Conservation (phyloP, 2,797 vertebrate species). For the Pygocentrus nattereri region DNA sequence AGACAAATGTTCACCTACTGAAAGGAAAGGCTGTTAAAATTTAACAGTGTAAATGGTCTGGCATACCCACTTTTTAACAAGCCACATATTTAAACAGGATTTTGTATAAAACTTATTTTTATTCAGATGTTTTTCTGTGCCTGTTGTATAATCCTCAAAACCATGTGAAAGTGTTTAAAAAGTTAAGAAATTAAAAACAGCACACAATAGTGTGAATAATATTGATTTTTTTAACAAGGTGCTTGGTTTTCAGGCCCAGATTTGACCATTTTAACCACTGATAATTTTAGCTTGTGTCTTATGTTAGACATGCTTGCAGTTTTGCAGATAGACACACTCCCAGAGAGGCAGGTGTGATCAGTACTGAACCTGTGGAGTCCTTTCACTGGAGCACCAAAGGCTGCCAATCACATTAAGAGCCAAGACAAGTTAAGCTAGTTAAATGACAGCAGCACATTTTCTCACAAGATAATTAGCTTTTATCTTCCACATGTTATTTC, state of each 20-base stretch:
- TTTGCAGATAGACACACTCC: constrained; percentile 1
- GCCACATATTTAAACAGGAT: constrained; percentile 38
- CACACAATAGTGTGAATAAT: background rate
- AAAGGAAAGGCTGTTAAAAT: constrained; percentile 55
- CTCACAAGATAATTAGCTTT: constrained; percentile 62
- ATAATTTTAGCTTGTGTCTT: background rate
- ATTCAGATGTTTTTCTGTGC: background rate
- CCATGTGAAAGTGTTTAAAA: background rate
- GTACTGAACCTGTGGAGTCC: constrained; percentile 31
- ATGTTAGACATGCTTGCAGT: constrained; percentile 6
- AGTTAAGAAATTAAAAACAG: background rate
- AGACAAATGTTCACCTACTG: constrained; percentile 45
- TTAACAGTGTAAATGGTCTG: constrained; percentile 48
- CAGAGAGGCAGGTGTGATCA: constrained; percentile 32
- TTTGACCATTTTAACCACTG: constrained; percentile 4
- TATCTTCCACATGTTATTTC: constrained; percentile 42
- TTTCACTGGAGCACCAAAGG: constrained; percentile 62
- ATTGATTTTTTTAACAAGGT: background rate
- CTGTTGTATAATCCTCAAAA: background rate
- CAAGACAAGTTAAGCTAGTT: constrained; percentile 52
- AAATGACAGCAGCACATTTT: constrained; percentile 58
- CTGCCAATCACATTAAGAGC: constrained; percentile 56
- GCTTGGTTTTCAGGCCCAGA: background rate
- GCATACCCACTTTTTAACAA: constrained; percentile 49
- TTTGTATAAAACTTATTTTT: constrained; percentile 54